Conservation (phyloP, 2,113 vertebrate species). For the Carassius carassius region DNA sequence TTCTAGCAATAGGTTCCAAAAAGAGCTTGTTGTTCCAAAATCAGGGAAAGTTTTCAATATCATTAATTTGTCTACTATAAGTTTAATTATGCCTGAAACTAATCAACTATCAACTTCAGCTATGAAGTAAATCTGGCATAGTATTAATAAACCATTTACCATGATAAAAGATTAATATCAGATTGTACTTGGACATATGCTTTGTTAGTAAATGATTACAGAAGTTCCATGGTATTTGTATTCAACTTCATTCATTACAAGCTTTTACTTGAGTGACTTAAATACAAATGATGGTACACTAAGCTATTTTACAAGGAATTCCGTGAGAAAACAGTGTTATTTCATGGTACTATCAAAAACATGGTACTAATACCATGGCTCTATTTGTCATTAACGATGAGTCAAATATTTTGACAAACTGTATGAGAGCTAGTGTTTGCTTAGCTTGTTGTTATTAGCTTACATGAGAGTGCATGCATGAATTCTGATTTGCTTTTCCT, state of each 20-base stretch:
- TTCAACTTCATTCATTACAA: not conserved
- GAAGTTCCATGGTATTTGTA: not conserved
- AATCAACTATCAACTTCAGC: not conserved
- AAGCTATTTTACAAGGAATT: not conserved
- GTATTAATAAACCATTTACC: not conserved
- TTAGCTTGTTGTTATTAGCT: conserved; percentile 1
- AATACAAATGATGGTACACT: not conserved
- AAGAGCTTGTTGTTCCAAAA: not conserved
- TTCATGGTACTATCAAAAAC: not conserved
- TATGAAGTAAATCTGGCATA: not conserved
- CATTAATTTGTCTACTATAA: not conserved
- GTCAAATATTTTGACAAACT: not conserved
- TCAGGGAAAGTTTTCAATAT: not conserved
- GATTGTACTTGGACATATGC: not conserved
- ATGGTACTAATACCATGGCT: not conserved
- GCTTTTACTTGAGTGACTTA: not conserved
- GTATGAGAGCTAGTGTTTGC: not conserved
- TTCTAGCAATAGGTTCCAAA: no score
- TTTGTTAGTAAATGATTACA: not conserved
- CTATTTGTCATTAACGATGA: not conserved
- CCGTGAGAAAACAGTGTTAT: not conserved
- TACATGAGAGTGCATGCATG: not conserved
- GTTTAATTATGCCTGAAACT: not conserved
- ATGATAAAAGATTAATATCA: not conserved
- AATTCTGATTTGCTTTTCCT: not conserved